phyloP scores from a whole-genome alignment of 2,797 vertebrate species.

The Agapornis canus region DNA sequence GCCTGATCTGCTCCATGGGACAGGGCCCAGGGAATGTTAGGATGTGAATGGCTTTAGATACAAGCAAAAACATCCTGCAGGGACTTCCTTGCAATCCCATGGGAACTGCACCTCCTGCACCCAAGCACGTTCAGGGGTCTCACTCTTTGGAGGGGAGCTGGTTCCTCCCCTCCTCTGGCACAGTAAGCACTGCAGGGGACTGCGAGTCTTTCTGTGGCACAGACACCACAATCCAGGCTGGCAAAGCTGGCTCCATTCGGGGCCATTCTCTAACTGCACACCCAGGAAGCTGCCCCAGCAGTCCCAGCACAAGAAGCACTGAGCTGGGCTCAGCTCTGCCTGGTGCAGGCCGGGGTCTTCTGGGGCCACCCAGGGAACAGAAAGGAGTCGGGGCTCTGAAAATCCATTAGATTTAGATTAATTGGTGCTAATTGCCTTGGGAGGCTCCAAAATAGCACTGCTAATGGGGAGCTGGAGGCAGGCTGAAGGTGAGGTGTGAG shows the following conservation, averaged over 20 bases:
- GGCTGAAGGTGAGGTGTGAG: slow-evolving; percentile 5
- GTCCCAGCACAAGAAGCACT: rapidly evolving
- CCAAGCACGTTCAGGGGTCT: rapidly evolving
- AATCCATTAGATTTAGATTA: slow-evolving; percentile 19
- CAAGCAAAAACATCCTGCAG: neutral
- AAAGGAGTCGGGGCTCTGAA: neutral
- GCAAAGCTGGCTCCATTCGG: neutral
- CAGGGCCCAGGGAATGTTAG: neutral
- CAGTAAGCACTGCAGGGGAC: neutral
- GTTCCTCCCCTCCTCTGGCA: neutral
- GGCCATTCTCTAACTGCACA: neutral
- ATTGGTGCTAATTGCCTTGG: slow-evolving; percentile 48
- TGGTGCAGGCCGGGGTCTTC: neutral
- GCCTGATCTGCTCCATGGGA: neutral
- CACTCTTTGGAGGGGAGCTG: neutral
- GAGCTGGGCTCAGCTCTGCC: neutral
- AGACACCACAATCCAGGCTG: rapidly evolving
- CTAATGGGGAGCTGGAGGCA: neutral
- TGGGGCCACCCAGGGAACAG: neutral
- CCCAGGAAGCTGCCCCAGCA: neutral
- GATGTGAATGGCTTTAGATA: neutral
- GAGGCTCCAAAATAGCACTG: slow-evolving; percentile 42
- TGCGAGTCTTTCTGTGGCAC: neutral
- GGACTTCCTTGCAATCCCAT: neutral
- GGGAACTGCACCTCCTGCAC: neutral